A percentile compares a stretch with the other conserved stretches of the same genome.
phyloP scores from a whole-genome alignment of 1,140 invertebrate genomes.

The Leptinotarsa texana region DNA sequence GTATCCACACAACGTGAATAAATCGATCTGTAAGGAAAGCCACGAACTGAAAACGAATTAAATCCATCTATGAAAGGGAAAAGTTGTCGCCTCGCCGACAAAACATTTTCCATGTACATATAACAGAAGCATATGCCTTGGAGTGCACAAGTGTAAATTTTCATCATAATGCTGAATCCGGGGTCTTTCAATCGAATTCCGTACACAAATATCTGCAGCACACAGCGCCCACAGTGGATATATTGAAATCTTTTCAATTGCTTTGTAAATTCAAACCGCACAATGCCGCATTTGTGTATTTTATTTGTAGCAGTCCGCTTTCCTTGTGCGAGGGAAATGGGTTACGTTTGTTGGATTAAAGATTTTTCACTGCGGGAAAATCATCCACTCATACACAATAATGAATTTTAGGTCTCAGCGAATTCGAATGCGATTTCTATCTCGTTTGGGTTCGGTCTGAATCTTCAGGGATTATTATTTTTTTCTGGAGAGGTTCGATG shows the following conservation, averaged over 20 bases:
- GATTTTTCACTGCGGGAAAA: slow-evolving; percentile 49
- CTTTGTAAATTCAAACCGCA: slow-evolving; percentile 56
- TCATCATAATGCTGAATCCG: slow-evolving; percentile 54
- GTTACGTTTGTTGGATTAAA: slow-evolving; percentile 53
- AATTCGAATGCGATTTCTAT: slow-evolving; percentile 15
- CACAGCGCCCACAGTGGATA: slow-evolving; percentile 51
- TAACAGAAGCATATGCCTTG: slow-evolving; percentile 51
- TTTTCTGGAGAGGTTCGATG: no score
- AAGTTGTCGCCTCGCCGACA: not conserved
- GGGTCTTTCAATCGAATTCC: slow-evolving; percentile 50
- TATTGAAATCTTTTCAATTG: slow-evolving; percentile 57
- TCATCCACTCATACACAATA: slow-evolving; percentile 40
- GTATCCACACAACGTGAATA: slow-evolving; percentile 26
- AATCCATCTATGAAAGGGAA: slow-evolving; percentile 51
- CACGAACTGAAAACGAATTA: slow-evolving; percentile 48
- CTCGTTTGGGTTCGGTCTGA: not conserved
- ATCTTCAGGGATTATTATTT: not conserved
- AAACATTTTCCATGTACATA: slow-evolving; percentile 8
- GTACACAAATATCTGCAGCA: slow-evolving; percentile 53
- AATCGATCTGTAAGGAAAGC: slow-evolving; percentile 34
- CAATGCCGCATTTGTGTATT: slow-evolving; percentile 53
- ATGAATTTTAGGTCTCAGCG: slow-evolving; percentile 21
- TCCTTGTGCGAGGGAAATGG: slow-evolving; percentile 50
- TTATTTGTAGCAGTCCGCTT: slow-evolving; percentile 53
- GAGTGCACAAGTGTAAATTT: slow-evolving; percentile 57